Base-by-base conservation (phyloP, 2,797 vertebrate genomes). In the Leucoraja ocellata region DNA sequence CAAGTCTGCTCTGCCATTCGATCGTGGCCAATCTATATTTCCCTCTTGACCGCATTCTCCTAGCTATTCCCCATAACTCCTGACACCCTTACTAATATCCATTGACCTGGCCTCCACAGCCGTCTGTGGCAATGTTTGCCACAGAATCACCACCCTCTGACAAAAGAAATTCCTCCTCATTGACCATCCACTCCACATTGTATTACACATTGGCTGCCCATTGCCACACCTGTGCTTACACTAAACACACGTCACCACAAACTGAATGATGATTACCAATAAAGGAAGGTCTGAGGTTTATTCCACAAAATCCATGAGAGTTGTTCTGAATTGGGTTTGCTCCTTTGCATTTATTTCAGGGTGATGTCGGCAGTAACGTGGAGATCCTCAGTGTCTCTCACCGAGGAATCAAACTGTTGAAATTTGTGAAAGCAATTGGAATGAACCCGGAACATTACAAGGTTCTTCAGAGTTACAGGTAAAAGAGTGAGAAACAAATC, bases 381-480 rank as follows among this genome's bases (percentile, higher is more conserved):
- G 96, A 98, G 95, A 80, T 98, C 93, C 94, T 99, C 94, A 98
- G 97, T 0, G 97, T 99, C 93, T 99, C 97, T 94, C 98, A 99
- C 95, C 96, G 98, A 18, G 98, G 98, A 2, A 95, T 99, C 94
- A 95, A 97, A 90, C 96, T 99, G 93, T 95, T 99, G 94, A 98
- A 97, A 94, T 77, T 97, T 91, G 95, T 96, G 93, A 96, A 94
- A 80, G 97, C 97, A 68, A 94, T 97, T 18, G 96, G 96, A 90
- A 97, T 97, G 93, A 97, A 95, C 76, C 95, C 97, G 14, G 96
- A 97, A 94, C 96, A 98, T 94, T 96, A 99, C 71, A 97, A 96
- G 94, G 95, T 96, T 39, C 97, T 99, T 39, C 94, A 94, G 94
- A 97, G 96, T 94, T 98, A 98, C 96, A 97, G 98, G 99, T 99